Conservation (phyloP, 2,113 vertebrate species). For the Prunella himalayana region DNA sequence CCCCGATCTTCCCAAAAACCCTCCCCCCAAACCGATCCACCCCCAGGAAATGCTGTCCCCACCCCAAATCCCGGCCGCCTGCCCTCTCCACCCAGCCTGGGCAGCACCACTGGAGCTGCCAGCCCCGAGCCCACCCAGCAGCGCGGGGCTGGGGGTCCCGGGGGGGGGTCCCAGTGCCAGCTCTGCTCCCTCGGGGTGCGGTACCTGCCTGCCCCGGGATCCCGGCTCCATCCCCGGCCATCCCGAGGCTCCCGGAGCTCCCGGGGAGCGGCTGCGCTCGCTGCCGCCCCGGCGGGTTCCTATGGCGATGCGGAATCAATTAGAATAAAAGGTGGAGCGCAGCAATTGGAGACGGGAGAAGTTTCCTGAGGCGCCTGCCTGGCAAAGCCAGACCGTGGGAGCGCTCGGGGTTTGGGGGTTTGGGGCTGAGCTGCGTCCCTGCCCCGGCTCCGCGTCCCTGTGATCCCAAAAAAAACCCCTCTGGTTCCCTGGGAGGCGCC, state of each 20-base stretch:
- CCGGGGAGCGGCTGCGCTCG: neutral
- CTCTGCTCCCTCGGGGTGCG: neutral
- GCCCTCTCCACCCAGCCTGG: neutral
- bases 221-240: neutral
- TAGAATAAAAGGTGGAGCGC: constrained; percentile 54
- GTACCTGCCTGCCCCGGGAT: neutral
- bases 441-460: neutral
- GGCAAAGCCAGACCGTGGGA: neutral
- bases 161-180: rapidly evolving
- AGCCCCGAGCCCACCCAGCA: neutral
- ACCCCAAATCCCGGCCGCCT: neutral
- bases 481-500: rapidly evolving
- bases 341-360: neutral
- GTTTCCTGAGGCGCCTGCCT: constrained; percentile 11
- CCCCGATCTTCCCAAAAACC: neutral
- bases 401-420: neutral
- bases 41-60: neutral
- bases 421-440: neutral
- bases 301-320: constrained; percentile 59
- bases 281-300: constrained; percentile 38
- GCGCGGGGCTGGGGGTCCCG: rapidly evolving
- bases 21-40: neutral
- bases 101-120: rapidly evolving
- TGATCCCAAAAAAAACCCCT: rapidly evolving
- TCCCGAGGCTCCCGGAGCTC: neutral